These are phyloP conservation scores for Electrophaes corylata DNA, from an alignment of 2,888 invertebrate genomes.

Conservation along the genomic window DNA sequence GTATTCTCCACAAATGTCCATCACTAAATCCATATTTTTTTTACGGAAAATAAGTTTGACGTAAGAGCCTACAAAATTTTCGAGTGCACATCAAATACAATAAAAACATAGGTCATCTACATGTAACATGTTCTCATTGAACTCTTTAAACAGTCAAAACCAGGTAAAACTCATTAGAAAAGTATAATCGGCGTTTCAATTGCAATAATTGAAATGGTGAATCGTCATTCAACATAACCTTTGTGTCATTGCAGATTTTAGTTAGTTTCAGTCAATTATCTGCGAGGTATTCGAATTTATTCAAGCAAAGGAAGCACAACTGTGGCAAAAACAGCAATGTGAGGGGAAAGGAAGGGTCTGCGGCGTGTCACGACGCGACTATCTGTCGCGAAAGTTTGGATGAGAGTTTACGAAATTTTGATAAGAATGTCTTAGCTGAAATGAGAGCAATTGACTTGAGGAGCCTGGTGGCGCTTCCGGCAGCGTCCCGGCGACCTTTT, in stretches of 20 bases:
- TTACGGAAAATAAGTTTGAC: conserved; percentile 70
- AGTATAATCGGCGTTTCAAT: not conserved
- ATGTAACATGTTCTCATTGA: conserved; percentile 85
- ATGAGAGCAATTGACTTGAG: conserved; percentile 66
- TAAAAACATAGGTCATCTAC: conserved; percentile 71
- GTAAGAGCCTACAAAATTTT: conserved; percentile 83
- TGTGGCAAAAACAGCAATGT: conserved; percentile 65
- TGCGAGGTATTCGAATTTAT: conserved; percentile 72
- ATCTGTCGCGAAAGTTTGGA: conserved; percentile 72
- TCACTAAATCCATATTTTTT: conserved; percentile 21
- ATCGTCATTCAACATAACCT: conserved; percentile 70
- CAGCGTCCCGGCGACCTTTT: conserved; percentile 44
- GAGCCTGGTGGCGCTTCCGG: conserved; percentile 52
- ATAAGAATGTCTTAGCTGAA: conserved; percentile 71
- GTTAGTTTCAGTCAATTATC: conserved; percentile 81
- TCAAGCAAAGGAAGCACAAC: conserved; percentile 72
- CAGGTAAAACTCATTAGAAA: conserved; percentile 60
- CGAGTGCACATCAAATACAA: conserved; percentile 77
- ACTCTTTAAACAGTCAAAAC: conserved; percentile 81
- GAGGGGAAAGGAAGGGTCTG: conserved; percentile 60
- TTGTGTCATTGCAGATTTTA: conserved; percentile 78
- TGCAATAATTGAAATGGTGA: conserved; percentile 34
- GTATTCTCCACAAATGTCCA: no score
- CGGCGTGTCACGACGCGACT: conserved; percentile 58
- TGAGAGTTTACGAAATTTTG: conserved; percentile 71